These are phyloP conservation scores for Xerus rutilus DNA, from an alignment of 2,797 vertebrate genomes.

Conservation along the genomic window DNA sequence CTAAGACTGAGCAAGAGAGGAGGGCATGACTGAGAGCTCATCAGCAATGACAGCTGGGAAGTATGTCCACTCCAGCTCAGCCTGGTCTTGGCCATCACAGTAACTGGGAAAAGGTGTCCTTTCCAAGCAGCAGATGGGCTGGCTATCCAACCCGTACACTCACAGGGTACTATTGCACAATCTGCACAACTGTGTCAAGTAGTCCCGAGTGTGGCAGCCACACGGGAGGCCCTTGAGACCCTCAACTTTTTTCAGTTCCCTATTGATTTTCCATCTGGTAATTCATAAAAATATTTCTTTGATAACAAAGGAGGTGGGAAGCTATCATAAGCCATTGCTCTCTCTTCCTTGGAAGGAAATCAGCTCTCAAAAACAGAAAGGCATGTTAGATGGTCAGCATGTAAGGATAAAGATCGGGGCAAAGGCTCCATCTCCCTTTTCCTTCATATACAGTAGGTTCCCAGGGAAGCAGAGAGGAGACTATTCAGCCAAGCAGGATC, in stretches of 20 bases:
- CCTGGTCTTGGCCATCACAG: not conserved
- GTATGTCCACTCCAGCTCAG: not conserved
- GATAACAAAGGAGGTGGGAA: not conserved
- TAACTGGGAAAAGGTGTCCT: not conserved
- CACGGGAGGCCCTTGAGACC: not conserved
- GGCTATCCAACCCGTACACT: not conserved
- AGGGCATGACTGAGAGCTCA: fast-evolving
- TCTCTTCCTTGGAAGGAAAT: not conserved
- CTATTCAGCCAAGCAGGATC: not conserved
- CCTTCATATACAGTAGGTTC: not conserved
- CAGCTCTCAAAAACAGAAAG: not conserved
- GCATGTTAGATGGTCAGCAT: fast-evolving
- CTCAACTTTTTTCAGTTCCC: not conserved
- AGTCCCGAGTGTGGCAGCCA: not conserved
- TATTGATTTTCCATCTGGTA: not conserved
- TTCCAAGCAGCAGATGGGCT: not conserved
- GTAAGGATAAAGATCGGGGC: not conserved
- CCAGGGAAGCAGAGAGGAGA: not conserved
- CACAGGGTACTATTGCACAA: not conserved
- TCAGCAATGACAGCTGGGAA: fast-evolving
- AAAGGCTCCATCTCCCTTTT: not conserved
- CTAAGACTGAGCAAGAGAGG: not conserved
- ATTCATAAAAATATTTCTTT: not conserved
- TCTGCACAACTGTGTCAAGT: fast-evolving
- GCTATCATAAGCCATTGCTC: not conserved